Evolutionary conservation across 2,888 invertebrate genomes (phyloP).

Genomic region (Criorhina ranunculi): DNA sequence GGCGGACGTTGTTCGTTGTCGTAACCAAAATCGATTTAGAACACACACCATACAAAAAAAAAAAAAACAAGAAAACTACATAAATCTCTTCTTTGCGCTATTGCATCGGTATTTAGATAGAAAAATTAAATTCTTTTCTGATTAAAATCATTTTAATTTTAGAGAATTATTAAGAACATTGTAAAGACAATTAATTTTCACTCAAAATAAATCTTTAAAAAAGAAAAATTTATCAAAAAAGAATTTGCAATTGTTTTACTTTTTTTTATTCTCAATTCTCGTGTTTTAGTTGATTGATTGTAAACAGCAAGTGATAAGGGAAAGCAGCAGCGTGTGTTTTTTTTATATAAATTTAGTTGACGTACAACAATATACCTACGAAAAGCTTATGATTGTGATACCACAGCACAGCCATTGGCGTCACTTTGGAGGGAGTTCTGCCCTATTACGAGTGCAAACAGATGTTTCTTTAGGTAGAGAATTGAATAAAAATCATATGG

Average conservation of each 20-base stretch:
- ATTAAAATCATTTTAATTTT: constrained; percentile 52
- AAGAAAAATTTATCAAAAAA: constrained; percentile 12
- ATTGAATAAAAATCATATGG: constrained; percentile 6
- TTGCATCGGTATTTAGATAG: constrained; percentile 72
- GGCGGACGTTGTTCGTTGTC: too few species aligned
- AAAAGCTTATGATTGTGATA: constrained; percentile 5
- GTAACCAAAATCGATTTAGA: constrained; percentile 19
- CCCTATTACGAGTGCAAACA: constrained; percentile 10
- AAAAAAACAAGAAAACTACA: background rate
- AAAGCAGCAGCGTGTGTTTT: background rate
- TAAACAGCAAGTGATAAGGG: constrained; percentile 15
- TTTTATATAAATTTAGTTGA: constrained; percentile 15
- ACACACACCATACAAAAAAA: constrained; percentile 20
- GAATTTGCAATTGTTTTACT: constrained; percentile 49
- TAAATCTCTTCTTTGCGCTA: constrained; percentile 19
- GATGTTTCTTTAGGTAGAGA: background rate
- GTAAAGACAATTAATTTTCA: constrained; percentile 35
- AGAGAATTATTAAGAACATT: constrained; percentile 43
- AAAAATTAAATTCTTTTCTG: constrained; percentile 39
- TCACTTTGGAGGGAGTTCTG: background rate
- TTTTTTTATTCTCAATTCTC: constrained; percentile 20
- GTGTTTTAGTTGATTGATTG: constrained; percentile 19
- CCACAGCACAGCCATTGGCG: background rate
- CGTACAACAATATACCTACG: too few species aligned
- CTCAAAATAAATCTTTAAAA: constrained; percentile 18